A percentile compares a stretch with the other conserved stretches of the same genome.
Conservation (phyloP, 1,140 invertebrate genomes). For the Ditylenchus dipsaci region DNA sequence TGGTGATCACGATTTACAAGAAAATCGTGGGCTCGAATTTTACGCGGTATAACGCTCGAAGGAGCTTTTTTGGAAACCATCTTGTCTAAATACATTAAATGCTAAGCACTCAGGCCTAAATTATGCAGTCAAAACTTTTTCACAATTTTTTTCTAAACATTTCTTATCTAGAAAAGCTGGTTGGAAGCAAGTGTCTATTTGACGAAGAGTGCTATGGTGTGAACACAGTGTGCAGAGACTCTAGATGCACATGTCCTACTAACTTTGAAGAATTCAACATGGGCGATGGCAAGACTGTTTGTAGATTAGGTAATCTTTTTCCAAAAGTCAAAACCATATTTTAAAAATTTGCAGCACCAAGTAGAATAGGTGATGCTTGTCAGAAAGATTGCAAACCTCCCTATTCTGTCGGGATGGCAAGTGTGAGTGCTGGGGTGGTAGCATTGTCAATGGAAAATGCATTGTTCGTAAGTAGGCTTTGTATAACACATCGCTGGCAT, state of each 20-base stretch:
- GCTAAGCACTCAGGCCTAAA: too few relatives aligned
- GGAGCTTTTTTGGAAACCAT: too few relatives aligned
- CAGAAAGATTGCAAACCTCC: slow-evolving; percentile 58
- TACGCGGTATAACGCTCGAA: too few relatives aligned
- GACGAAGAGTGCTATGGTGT: slow-evolving; percentile 58
- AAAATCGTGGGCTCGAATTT: too few relatives aligned
- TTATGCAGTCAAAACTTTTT: too few relatives aligned
- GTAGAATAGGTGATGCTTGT: slow-evolving; percentile 53
- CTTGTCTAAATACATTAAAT: too few relatives aligned
- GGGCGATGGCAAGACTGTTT: slow-evolving; percentile 48
- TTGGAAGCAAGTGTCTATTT: slow-evolving; percentile 54
- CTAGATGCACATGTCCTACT: slow-evolving; percentile 55
- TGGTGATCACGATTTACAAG: too few relatives aligned
- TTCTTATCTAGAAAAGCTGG: slow-evolving; percentile 56
- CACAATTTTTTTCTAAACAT: too few relatives aligned
- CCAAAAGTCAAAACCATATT: slow-evolving; percentile 8
- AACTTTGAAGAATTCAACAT: slow-evolving; percentile 58
- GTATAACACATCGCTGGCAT: not conserved
- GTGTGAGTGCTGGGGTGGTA: slow-evolving; percentile 58
- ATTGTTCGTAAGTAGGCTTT: slow-evolving; percentile 50
- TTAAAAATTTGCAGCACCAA: slow-evolving; percentile 46
- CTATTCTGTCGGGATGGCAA: slow-evolving; percentile 56
- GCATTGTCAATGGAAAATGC: slow-evolving; percentile 54
- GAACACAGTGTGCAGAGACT: slow-evolving; percentile 55
- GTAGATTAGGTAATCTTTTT: slow-evolving; percentile 47